Base-by-base conservation (phyloP, 1,140 invertebrate species). In the Calosoma granatense region DNA sequence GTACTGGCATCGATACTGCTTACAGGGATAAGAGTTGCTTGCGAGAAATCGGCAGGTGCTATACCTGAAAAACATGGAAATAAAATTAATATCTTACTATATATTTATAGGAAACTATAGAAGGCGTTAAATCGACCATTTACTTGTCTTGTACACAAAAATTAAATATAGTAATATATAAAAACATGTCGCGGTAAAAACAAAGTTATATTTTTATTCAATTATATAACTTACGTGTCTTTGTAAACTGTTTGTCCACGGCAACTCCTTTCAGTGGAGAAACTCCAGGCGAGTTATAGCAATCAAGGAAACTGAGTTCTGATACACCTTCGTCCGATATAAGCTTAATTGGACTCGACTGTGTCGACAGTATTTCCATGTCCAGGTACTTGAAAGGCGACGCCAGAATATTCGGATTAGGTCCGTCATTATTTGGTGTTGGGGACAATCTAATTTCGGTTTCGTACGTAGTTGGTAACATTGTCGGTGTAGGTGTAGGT, bases 261-360 rank as follows among this genome's bases (percentile, higher is more conserved):
- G 59, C 57, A 30, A 30, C 22, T 17, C 43, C 56, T 57, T 66
- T 69, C 22, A 67, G 52, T 1, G 67, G 64, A 55, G 61, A 69
- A 36, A 67, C 62, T 14, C 59, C 62, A 15, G 63, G 59, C 14
- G 63, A 51, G 20, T 60, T 63, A 23, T 63, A 67, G 47, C 65
- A 67, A 43, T 65, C 65, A 11, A 55, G 51, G 20, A 66, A 63
- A 9, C 60, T 56, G 15, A 53, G 41, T 2, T 60, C 59, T 1
- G 63, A 12, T 0, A 66, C 65, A 20, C 72, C 71, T 17, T 79
- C 78, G 2, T 78, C 76, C 1, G 72, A 75, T 30, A 76, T 67
- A n/a, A 78, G 58, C 57, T 73, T 72, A 6, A 57, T 67, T 66
- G 47, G 76, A 70, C 58, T 64, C 47, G 15, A 63, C 64, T 51